Percentiles rank a stretch among this genome's conserved stretches.
Evolutionary conservation across 2,113 vertebrate species (phyloP).

Genomic region (Phalacrocorax carbo): DNA sequence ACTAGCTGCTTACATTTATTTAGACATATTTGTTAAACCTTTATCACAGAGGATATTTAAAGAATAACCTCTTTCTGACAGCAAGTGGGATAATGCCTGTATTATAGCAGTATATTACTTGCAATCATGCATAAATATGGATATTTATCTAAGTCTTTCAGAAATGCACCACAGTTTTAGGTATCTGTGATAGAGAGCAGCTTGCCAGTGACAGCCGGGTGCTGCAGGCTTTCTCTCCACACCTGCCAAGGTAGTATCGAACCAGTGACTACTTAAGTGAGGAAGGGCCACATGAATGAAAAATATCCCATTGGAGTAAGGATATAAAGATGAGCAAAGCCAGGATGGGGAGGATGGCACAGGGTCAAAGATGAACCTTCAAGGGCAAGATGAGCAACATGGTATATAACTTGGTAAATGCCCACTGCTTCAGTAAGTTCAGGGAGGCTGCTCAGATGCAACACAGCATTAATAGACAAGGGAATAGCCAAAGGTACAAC

Average conservation of each 20-base stretch:
- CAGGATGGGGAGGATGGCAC: not conserved
- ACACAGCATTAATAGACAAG: rapidly evolving
- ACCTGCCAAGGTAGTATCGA: not conserved
- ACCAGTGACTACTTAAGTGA: not conserved
- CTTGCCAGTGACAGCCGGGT: not conserved
- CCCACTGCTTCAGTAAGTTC: not conserved
- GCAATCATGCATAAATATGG: not conserved
- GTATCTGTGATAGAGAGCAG: not conserved
- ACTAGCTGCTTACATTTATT: not conserved
- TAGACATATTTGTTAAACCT: not conserved
- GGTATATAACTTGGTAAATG: rapidly evolving
- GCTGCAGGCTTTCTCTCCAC: not conserved
- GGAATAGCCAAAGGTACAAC: not conserved
- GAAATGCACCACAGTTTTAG: not conserved
- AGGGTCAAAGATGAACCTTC: not conserved
- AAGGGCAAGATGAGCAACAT: not conserved
- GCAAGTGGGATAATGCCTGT: not conserved
- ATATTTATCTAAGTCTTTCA: not conserved
- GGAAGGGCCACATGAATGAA: not conserved
- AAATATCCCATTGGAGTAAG: rapidly evolving
- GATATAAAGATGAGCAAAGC: not conserved
- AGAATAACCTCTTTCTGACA: not conserved
- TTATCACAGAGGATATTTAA: not conserved
- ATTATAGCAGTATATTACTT: not conserved
- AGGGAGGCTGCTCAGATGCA: not conserved